Conservation (phyloP, 2,113 vertebrate genomes). For the Telmatochromis bifrenatus region DNA sequence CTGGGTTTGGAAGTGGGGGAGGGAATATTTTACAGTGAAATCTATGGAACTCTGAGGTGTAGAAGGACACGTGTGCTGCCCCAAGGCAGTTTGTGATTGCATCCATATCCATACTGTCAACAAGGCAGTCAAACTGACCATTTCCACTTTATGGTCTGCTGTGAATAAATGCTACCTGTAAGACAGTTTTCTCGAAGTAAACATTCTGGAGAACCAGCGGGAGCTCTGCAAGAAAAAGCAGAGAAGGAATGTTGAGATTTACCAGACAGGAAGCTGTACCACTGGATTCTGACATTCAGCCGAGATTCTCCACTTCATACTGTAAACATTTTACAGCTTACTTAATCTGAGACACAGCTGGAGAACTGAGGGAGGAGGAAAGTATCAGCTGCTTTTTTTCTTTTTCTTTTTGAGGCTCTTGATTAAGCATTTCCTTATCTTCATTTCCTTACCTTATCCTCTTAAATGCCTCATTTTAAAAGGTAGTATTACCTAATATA, state of each 20-base stretch:
- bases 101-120: slow-evolving; percentile 66
- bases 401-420: neutral
- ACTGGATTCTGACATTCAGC: neutral
- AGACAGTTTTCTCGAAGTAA: slow-evolving; percentile 6
- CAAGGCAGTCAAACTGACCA: slow-evolving; percentile 57
- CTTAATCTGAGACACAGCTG: neutral
- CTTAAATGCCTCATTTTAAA: neutral
- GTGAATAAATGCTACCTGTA: slow-evolving; percentile 41
- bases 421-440: neutral
- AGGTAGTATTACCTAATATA: neutral
- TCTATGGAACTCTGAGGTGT: slow-evolving; percentile 52
- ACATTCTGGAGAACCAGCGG: slow-evolving; percentile 45
- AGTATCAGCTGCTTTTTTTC: neutral
- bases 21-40: slow-evolving; percentile 73
- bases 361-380: neutral
- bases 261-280: neutral
- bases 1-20: slow-evolving; percentile 64
- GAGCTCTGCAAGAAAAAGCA: slow-evolving; percentile 25
- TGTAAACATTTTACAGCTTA: neutral
- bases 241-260: slow-evolving; percentile 13
- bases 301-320: neutral
- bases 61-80: slow-evolving; percentile 62
- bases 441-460: neutral
- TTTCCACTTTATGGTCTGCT: slow-evolving; percentile 56
- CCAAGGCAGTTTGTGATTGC: slow-evolving; percentile 42